Base-by-base conservation (phyloP, 2,888 invertebrate species). In the Atherix ibis region DNA sequence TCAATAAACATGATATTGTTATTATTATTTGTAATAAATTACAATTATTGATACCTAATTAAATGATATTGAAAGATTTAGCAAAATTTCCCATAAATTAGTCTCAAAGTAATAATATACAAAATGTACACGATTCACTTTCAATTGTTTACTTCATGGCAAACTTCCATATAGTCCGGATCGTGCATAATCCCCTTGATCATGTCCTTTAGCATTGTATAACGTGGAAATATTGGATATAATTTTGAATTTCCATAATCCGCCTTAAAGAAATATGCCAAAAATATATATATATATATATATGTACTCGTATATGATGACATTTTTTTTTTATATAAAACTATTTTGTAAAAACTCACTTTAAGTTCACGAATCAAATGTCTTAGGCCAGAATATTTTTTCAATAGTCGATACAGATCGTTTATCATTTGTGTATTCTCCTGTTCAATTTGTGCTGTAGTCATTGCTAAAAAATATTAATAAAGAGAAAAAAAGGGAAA, bases 101-200 rank as follows among this genome's bases (percentile, higher is more conserved):
- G 30, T 24, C 35, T 35, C 35, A 15, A 35, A 35, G 35, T 25
- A 39, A 18, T 37, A 33, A 36, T 33, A 37, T 16, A 36, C 33
- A 18, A 24, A 37, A 35, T 37, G 39, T 37, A 37, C 39, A 37
- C 34, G 34, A 30, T 62, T 55, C 65, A 66, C 56, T 65, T 65
- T 65, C 64, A 65, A 60, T 65, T 71, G 57, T 81, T 84, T 57
- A 83, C 73, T 63, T 91, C 91, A 58, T 91, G 91, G 64, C 88
- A 88, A 42, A 91, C 88, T 64, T 91, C 91, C 82, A 91, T 88
- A 68, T 89, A 92, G 63, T 88, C 87, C n/a, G 89, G 89, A 63
- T 89, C 82, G 52, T 88, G 79, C 76, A 89, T 82, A 49, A 89
- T 87, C 53, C 84, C 84, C 66, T 92, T 92, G 53, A 94, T 91